These are phyloP conservation scores for Drosophila simulans DNA, from an alignment of 1,140 invertebrate species.

Conservation along the genomic window DNA sequence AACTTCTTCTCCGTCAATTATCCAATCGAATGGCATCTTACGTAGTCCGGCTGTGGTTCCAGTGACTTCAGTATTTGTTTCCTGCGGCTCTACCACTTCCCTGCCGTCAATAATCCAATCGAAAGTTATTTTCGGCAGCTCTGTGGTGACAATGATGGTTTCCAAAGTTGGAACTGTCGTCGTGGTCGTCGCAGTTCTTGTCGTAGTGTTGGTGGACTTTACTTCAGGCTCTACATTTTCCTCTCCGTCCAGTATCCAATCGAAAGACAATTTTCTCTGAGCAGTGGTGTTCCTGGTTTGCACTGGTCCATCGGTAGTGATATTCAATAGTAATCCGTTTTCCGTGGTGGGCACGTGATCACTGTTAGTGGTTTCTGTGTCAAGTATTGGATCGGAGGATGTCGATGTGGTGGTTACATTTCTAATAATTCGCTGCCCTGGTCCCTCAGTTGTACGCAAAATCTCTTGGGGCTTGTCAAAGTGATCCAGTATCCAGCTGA, in stretches of 20 bases:
- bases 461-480: conserved; percentile 69
- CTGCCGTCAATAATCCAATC: conserved; percentile 11
- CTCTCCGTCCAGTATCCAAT: conserved; percentile 55
- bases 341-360: background rate
- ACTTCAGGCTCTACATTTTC: conserved; percentile 6
- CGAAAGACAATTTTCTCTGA: conserved; percentile 32
- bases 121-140: background rate
- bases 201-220: background rate
- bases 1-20: conserved; percentile 51
- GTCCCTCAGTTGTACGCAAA: conserved; percentile 49
- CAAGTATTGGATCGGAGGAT: background rate
- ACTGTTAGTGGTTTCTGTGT: background rate
- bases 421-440: conserved; percentile 5
- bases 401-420: conserved; percentile 7
- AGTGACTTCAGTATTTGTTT: conserved; percentile 7
- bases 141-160: background rate
- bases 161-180: background rate
- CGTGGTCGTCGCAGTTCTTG: background rate
- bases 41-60: conserved; percentile 10
- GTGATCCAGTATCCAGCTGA: conserved; percentile 64
- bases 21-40: conserved; percentile 58
- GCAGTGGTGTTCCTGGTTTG: background rate
- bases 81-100: background rate
- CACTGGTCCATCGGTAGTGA: conserved; percentile 6
- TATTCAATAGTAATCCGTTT: background rate